Evolutionary conservation across 2,888 invertebrate species (phyloP).

Genomic region (Tinea pellionella): DNA sequence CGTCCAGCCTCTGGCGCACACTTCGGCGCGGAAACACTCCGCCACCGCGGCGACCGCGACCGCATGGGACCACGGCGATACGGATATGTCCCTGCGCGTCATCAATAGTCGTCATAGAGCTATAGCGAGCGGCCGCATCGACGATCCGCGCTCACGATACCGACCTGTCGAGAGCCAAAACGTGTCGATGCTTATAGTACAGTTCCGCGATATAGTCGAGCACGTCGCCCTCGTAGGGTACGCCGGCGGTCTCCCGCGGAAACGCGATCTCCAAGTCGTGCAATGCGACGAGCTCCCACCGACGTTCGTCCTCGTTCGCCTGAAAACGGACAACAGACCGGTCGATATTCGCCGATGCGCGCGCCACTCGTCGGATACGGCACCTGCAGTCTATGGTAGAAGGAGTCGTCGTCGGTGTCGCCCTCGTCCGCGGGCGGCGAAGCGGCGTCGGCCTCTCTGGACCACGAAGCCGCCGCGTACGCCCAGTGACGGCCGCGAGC

Average conservation of each 20-base stretch:
- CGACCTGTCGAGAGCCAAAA: constrained; percentile 55
- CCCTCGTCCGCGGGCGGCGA: constrained; percentile 19
- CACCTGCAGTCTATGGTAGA: constrained; percentile 40
- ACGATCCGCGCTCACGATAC: constrained; percentile 14
- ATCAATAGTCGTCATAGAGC: neutral
- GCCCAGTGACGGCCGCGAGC: constrained; percentile 36
- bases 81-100: constrained; percentile 22
- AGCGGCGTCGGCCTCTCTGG: constrained; percentile 27
- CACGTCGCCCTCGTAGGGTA: constrained; percentile 21
- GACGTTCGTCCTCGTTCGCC: neutral
- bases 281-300: neutral
- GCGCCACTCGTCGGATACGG: neutral
- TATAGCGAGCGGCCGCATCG: constrained; percentile 19
- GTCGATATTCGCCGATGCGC: neutral
- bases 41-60: constrained; percentile 22
- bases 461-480: constrained; percentile 21
- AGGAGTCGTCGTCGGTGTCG: constrained; percentile 30
- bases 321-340: neutral
- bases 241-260: constrained; percentile 6
- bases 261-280: neutral
- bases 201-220: constrained; percentile 38
- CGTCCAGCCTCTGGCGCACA: constrained; percentile 30
- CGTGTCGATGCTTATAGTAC: constrained; percentile 37
- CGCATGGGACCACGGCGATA: constrained; percentile 21
- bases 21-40: constrained; percentile 24